Base-by-base conservation (phyloP, 2,888 invertebrate genomes). In the Apotomis capreana region DNA sequence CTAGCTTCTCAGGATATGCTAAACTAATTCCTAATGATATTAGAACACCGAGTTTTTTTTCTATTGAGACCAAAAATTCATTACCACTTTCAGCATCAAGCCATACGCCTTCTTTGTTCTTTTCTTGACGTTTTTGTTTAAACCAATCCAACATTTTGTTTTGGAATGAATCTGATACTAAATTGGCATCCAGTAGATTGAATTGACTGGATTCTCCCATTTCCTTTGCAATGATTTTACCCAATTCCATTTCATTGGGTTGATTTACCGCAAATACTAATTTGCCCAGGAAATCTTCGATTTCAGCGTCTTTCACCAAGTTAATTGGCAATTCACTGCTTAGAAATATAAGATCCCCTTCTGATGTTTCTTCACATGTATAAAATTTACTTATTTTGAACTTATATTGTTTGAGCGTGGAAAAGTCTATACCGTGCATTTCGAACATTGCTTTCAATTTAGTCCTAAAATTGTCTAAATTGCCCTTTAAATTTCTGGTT, bases 81-180 rank as follows among this genome's bases (percentile, higher is more conserved):
- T 26, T 26, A 26, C 55, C 55, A 55, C 55, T 55, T 26, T 26
- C 8, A 26, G 26, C 15, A 8, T 26, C 26, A 13, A 55, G 55
- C 55, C 55, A 55, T 15, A 26, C 55, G 26, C 55, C 55, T 55
- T 26, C 55, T 26, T 55, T 15, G 26, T 6, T 26, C n/a, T 55
- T 55, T 26, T 26, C 55, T 26, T 3, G 26, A 15, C 55, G 49
- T 55, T 55, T 55, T 26, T 26, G 5, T 55, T 55, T 55, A 55
- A 55, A 55, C 55, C 55, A 55, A 9, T 55, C 55, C 15, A 55
- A 26, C 55, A 55, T 55, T 5, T 8, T 26, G n/a, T 8, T 15
- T 55, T 55, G 55, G 13, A 55, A 55, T 8, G 55, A 55, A 55
- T 26, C 3, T 55, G 55, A 15, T 55, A 55, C 55, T 55, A 55